Percentiles rank a stretch among this genome's conserved stretches.
Conservation (phyloP, 2,888 invertebrate species). For the Pharmacophagus antenor region DNA sequence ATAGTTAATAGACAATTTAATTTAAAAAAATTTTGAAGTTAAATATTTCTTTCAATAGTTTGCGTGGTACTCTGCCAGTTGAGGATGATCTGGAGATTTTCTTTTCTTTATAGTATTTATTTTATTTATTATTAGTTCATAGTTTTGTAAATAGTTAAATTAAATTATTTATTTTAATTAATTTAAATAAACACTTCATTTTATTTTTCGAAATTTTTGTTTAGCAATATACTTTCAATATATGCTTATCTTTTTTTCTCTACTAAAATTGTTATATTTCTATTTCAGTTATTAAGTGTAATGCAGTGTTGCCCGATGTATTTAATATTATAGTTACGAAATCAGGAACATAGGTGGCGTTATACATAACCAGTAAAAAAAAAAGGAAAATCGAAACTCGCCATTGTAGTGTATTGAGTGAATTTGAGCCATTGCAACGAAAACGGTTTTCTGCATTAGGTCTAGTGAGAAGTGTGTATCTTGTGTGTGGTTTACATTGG, state of each 20-base stretch:
- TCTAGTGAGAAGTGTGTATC: constrained; percentile 73
- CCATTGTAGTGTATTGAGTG: constrained; percentile 46
- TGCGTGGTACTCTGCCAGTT: too few relatives aligned
- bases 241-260: not conserved
- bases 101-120: too few relatives aligned
- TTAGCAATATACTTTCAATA: not conserved
- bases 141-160: too few relatives aligned
- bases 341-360: constrained; percentile 48
- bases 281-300: not conserved
- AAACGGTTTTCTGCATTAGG: constrained; percentile 78
- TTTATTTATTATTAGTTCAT: too few relatives aligned
- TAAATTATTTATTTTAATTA: too few relatives aligned
- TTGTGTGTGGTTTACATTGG: constrained; percentile 67
- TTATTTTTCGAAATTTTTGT: not conserved
- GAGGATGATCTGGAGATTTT: too few relatives aligned
- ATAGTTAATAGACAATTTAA: too few relatives aligned
- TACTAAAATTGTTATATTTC: not conserved
- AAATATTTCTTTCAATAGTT: too few relatives aligned
- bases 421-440: constrained; percentile 60
- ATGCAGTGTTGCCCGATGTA: constrained; percentile 15
- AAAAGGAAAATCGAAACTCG: constrained; percentile 61
- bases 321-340: constrained; percentile 2
- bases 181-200: too few relatives aligned
- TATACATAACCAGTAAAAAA: constrained; percentile 42
- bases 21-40: too few relatives aligned